These are phyloP conservation scores for Anisognathus igniventris DNA, from an alignment of 2,797 vertebrate genomes.

Conservation along the genomic window DNA sequence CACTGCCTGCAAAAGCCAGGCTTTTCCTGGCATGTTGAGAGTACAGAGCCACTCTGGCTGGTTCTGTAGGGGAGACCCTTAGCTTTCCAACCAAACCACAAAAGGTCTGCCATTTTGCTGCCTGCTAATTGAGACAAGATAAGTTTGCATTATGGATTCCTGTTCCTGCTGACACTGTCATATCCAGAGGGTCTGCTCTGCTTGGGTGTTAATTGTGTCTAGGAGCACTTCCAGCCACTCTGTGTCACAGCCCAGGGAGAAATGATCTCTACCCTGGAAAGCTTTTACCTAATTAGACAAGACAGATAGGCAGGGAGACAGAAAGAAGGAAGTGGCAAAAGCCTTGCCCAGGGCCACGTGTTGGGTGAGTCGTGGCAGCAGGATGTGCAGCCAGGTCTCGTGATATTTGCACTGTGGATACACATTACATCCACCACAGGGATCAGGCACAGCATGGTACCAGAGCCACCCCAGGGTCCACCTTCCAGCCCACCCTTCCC, in stretches of 20 bases:
- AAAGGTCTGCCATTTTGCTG: background rate
- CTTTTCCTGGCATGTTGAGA: background rate
- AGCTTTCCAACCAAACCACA: background rate
- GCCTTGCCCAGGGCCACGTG: background rate
- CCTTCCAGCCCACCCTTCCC: background rate
- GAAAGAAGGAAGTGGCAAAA: conserved; percentile 24
- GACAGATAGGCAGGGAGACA: background rate
- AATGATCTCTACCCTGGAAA: background rate
- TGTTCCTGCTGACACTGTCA: background rate
- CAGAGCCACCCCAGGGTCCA: fast-evolving
- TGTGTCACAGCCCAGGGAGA: background rate
- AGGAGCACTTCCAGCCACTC: background rate
- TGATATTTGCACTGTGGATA: background rate
- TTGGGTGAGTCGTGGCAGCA: background rate
- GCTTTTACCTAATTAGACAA: conserved; percentile 42
- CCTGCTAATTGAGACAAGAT: background rate
- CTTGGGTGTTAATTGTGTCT: background rate
- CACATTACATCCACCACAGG: background rate
- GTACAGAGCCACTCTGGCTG: background rate
- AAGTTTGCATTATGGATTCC: background rate
- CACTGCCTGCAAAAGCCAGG: fast-evolving
- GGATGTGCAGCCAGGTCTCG: background rate
- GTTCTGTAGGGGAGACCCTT: background rate
- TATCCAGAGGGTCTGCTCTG: background rate
- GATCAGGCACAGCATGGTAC: fast-evolving